These are phyloP conservation scores for Plebejus argus DNA, from an alignment of 2,888 invertebrate genomes.

Conservation along the genomic window DNA sequence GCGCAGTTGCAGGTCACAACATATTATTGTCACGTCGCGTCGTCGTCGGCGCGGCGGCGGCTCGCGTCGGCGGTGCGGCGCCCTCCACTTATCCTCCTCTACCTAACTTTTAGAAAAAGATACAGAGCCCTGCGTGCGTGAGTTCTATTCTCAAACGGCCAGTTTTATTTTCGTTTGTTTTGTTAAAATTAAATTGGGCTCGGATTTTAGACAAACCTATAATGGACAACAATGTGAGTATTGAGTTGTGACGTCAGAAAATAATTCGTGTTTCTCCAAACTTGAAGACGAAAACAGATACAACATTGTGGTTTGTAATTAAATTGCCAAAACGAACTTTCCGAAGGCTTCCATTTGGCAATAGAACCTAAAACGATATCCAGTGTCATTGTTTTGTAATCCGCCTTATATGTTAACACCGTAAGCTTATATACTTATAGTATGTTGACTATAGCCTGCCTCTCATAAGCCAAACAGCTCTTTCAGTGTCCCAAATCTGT, in stretches of 20 bases:
- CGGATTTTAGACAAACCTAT: neutral
- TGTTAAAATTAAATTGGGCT: neutral
- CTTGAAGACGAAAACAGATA: neutral
- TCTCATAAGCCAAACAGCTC: neutral
- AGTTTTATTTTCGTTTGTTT: neutral
- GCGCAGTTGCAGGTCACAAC: too few species aligned
- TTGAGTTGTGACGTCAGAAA: neutral
- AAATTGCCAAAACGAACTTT: neutral
- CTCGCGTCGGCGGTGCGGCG: too few species aligned
- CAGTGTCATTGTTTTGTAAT: neutral
- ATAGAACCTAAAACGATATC: neutral
- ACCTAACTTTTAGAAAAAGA: too few species aligned
- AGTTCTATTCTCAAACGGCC: neutral
- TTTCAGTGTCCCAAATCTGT: neutral
- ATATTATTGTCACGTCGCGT: too few species aligned
- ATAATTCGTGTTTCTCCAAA: neutral
- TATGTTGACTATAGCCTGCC: too few species aligned
- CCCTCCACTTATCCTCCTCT: too few species aligned
- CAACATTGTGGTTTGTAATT: neutral
- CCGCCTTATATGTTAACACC: neutral
- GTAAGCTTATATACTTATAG: neutral
- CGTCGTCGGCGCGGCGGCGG: too few species aligned
- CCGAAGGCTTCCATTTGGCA: neutral
- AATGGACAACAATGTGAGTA: neutral
- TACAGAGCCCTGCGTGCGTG: neutral